A percentile compares a stretch with the other conserved stretches of the same genome.
Conservation (phyloP, 1,140 invertebrate species). For the Aphis craccivora region DNA sequence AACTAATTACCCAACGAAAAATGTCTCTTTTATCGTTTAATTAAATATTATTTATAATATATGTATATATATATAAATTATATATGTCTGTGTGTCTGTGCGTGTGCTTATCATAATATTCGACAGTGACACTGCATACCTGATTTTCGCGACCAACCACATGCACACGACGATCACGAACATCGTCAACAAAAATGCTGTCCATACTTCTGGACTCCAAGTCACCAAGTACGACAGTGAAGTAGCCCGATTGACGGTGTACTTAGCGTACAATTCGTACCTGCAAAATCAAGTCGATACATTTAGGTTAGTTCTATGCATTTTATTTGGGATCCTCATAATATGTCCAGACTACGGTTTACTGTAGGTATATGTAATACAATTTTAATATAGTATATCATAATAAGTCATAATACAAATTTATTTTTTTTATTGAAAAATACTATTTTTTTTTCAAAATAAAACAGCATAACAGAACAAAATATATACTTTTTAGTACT, state of each 20-base stretch:
- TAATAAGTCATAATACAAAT: too few relatives aligned
- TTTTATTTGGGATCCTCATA: background rate
- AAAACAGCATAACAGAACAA: too few relatives aligned
- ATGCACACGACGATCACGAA: constrained; percentile 40
- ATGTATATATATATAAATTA: too few relatives aligned
- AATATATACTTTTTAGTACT: too few relatives aligned
- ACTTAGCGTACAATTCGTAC: constrained; percentile 59
- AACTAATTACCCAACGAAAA: background rate
- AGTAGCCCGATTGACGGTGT: constrained; percentile 54
- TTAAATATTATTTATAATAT: background rate
- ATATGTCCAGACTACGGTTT: background rate
- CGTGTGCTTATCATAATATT: too few relatives aligned
- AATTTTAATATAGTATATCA: too few relatives aligned
- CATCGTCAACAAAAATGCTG: constrained; percentile 56
- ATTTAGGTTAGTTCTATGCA: background rate
- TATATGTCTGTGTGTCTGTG: too few relatives aligned
- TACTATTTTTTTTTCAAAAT: too few relatives aligned
- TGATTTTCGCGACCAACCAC: constrained; percentile 52
- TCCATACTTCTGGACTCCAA: constrained; percentile 59
- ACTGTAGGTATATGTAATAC: too few relatives aligned
- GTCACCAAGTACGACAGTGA: constrained; percentile 59
- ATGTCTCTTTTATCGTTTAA: background rate
- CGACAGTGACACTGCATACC: constrained; percentile 5
- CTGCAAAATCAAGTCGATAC: background rate
- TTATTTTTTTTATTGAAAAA: too few relatives aligned